A percentile compares a stretch with the other conserved stretches of the same genome.
These are phyloP conservation scores for Gastrophryne carolinensis DNA, from an alignment of 2,797 vertebrate genomes.

Conservation along the genomic window DNA sequence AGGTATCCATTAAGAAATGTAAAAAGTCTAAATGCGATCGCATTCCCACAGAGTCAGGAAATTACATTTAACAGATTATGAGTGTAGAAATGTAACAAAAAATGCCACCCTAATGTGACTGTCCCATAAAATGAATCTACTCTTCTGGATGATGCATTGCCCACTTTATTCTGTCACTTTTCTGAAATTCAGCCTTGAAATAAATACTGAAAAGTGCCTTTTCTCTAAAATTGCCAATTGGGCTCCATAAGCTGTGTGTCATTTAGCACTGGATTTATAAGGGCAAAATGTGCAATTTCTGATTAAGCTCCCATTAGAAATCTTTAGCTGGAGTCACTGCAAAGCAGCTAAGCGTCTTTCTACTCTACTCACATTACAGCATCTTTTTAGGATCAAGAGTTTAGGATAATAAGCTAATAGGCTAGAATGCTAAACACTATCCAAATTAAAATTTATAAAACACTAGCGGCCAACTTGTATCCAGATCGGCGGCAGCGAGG, in stretches of 20 bases:
- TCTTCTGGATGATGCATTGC: conserved; percentile 8
- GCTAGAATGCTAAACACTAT: conserved; percentile 2
- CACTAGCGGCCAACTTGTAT: conserved; percentile 1
- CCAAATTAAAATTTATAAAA: conserved; percentile 20
- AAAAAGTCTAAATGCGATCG: not conserved
- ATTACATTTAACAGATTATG: conserved; percentile 7
- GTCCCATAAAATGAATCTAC: conserved; percentile 22
- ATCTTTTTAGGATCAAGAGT: conserved; percentile 17
- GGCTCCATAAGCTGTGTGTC: conserved; percentile 16
- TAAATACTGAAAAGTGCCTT: conserved; percentile 15
- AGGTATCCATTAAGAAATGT: too few species aligned
- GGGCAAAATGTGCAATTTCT: conserved; percentile 12
- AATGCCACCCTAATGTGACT: conserved; percentile 15
- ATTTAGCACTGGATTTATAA: conserved; percentile 38
- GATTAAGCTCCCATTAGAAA: conserved; percentile 35
- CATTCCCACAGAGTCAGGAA: not conserved
- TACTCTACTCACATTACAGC: conserved; percentile 18
- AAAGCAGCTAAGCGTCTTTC: conserved; percentile 15
- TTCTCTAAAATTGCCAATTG: conserved; percentile 18
- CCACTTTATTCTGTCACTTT: conserved; percentile 27
- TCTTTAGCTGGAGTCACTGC: conserved; percentile 11
- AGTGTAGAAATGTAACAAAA: conserved; percentile 12
- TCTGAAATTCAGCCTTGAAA: conserved; percentile 17
- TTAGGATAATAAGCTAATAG: conserved; percentile 27
- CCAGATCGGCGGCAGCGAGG: too few species aligned